Evolutionary conservation across 2,888 invertebrate genomes (phyloP).

Genomic region (Orchestes rusci): DNA sequence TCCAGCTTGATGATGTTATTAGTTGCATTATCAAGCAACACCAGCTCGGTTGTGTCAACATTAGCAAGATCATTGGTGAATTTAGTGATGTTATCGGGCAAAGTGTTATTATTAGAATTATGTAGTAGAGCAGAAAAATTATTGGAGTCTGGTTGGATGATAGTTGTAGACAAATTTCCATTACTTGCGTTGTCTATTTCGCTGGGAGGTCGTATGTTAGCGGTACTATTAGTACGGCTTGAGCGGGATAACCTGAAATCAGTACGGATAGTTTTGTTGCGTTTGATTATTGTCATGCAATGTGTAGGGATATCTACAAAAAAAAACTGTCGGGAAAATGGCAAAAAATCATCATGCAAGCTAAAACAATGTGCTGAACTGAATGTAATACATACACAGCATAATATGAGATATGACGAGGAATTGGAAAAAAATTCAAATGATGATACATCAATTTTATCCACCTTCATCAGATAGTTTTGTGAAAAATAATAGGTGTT

Average conservation of each 20-base stretch:
- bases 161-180: constrained; percentile 13
- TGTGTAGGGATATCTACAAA: no score
- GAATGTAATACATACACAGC: no score
- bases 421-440: no score
- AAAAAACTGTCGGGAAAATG: no score
- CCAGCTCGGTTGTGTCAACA: constrained; percentile 32
- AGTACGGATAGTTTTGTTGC: no score
- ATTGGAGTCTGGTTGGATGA: constrained; percentile 8
- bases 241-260: constrained; percentile 23
- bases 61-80: constrained; percentile 25
- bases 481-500: no score
- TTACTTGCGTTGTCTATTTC: constrained; percentile 12
- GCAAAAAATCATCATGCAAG: no score
- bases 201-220: constrained; percentile 14
- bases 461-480: no score
- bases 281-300: no score
- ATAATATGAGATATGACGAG: no score
- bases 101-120: constrained; percentile 28
- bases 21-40: constrained; percentile 35
- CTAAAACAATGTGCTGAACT: no score
- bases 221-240: constrained; percentile 18
- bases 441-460: no score
- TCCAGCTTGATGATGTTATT: constrained; percentile 36
- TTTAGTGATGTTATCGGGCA: constrained; percentile 25
- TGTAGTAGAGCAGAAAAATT: constrained; percentile 20